phyloP scores from a whole-genome alignment of 2,797 vertebrate genomes.

The Limosa lapponica region DNA sequence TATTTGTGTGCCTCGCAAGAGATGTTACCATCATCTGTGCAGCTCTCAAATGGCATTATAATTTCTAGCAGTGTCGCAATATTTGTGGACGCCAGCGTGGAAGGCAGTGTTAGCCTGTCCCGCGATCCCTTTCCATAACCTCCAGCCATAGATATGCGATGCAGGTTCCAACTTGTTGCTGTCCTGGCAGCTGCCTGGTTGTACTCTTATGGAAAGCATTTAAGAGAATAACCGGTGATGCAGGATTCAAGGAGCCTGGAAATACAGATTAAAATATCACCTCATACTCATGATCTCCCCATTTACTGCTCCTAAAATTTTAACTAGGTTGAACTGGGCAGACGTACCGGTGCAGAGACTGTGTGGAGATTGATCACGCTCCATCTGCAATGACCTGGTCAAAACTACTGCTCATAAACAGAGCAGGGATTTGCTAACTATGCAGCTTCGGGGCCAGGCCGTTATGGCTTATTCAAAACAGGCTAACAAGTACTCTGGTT shows the following conservation, averaged over 20 bases:
- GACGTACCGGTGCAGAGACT: not conserved
- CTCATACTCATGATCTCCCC: not conserved
- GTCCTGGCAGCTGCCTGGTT: not conserved
- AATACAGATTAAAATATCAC: not conserved
- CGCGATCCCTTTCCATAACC: not conserved
- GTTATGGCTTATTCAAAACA: constrained; percentile 73
- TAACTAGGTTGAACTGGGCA: constrained; percentile 5
- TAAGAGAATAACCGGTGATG: not conserved
- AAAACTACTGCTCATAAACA: constrained; percentile 68
- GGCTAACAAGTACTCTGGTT: constrained; percentile 71
- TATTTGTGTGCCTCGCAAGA: not conserved
- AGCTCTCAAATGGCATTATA: not conserved
- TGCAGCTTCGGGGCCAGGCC: constrained; percentile 70
- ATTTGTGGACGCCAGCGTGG: not conserved
- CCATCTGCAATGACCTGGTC: constrained; percentile 41
- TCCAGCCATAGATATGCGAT: not conserved
- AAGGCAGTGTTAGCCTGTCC: not conserved
- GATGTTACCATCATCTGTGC: rapidly evolving
- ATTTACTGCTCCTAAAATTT: constrained; percentile 40
- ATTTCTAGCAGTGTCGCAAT: not conserved
- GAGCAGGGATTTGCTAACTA: constrained; percentile 71
- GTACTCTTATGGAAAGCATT: constrained; percentile 22
- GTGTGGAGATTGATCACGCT: not conserved
- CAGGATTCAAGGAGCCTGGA: constrained; percentile 9
- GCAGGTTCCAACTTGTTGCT: not conserved